Evolutionary conservation across 2,888 invertebrate genomes (phyloP).

Genomic region (Amphipyra berbera): DNA sequence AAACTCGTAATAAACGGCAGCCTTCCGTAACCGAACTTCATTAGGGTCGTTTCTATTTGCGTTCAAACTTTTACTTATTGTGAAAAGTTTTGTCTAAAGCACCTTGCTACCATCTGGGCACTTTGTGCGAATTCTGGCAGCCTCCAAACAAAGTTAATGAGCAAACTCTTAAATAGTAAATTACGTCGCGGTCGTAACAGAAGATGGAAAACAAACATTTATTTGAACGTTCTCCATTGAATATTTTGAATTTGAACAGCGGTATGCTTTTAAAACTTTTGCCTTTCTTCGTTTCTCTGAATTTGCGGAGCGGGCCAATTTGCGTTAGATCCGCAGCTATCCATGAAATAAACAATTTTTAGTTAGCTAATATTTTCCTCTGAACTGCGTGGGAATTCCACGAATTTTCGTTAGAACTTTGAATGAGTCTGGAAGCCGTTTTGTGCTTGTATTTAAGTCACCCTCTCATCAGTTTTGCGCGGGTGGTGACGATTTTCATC

Average conservation of each 20-base stretch:
- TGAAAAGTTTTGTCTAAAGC: slow-evolving; percentile 44
- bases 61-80: slow-evolving; percentile 38
- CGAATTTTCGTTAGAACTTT: slow-evolving; percentile 21
- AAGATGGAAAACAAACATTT: slow-evolving; percentile 52
- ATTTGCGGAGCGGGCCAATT: slow-evolving; percentile 64
- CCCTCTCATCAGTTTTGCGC: background rate
- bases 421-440: slow-evolving; percentile 24
- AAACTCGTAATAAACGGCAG: slow-evolving; percentile 29
- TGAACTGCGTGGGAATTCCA: slow-evolving; percentile 21
- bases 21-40: slow-evolving; percentile 16
- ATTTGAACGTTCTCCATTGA: slow-evolving; percentile 51
- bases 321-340: slow-evolving; percentile 14
- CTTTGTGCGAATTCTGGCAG: slow-evolving; percentile 12
- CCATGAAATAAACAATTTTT: slow-evolving; percentile 46
- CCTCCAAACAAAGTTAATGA: slow-evolving; percentile 31
- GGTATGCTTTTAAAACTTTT: slow-evolving; percentile 74
- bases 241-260: slow-evolving; percentile 60
- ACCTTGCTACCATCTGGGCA: slow-evolving; percentile 23
- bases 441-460: slow-evolving; percentile 16
- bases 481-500: slow-evolving; percentile 6
- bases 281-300: slow-evolving; percentile 64
- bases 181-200: slow-evolving; percentile 33
- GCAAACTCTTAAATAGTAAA: slow-evolving; percentile 51
- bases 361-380: slow-evolving; percentile 31
- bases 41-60: slow-evolving; percentile 17